phyloP scores from a whole-genome alignment of 2,797 vertebrate genomes.

The Malacoctenus gilli region DNA sequence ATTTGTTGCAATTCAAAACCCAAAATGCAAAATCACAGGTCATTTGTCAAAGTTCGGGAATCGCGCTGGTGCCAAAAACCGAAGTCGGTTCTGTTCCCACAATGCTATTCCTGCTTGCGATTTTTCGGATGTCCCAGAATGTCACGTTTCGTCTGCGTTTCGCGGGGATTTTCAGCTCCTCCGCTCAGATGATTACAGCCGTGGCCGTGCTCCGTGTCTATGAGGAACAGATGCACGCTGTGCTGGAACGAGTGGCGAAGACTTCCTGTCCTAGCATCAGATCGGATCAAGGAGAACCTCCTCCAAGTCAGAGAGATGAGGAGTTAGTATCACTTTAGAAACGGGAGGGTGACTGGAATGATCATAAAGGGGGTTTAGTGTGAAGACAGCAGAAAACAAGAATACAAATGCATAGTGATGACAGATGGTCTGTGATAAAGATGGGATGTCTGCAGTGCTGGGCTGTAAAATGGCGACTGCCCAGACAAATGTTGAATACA shows the following conservation, averaged over 20 bases:
- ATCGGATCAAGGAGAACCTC: conserved; percentile 29
- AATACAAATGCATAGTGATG: conserved; percentile 50
- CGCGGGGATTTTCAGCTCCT: conserved; percentile 55
- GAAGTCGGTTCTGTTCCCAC: conserved; percentile 57
- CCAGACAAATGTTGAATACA: conserved; percentile 12
- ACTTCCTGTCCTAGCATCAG: conserved; percentile 21
- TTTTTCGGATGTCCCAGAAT: conserved; percentile 58
- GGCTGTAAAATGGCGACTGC: conserved; percentile 59
- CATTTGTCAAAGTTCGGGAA: conserved; percentile 61
- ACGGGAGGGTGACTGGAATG: conserved; percentile 46
- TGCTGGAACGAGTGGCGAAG: conserved; percentile 48
- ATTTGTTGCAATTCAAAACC: conserved; percentile 52
- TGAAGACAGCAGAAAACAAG: conserved; percentile 43
- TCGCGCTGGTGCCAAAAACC: conserved; percentile 46
- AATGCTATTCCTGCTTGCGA: conserved; percentile 57
- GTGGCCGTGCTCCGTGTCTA: conserved; percentile 48
- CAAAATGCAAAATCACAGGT: conserved; percentile 48
- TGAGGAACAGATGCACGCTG: conserved; percentile 71
- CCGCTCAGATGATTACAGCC: conserved; percentile 67
- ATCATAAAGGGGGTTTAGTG: conserved; percentile 62
- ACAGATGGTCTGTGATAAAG: conserved; percentile 70
- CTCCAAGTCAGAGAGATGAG: conserved; percentile 45
- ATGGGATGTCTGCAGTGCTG: conserved; percentile 57
- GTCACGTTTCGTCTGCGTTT: conserved; percentile 47
- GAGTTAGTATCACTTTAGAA: conserved; percentile 54